Evolutionary conservation across 2,797 vertebrate genomes (phyloP).

Genomic region (Neopelma chrysocephalum): DNA sequence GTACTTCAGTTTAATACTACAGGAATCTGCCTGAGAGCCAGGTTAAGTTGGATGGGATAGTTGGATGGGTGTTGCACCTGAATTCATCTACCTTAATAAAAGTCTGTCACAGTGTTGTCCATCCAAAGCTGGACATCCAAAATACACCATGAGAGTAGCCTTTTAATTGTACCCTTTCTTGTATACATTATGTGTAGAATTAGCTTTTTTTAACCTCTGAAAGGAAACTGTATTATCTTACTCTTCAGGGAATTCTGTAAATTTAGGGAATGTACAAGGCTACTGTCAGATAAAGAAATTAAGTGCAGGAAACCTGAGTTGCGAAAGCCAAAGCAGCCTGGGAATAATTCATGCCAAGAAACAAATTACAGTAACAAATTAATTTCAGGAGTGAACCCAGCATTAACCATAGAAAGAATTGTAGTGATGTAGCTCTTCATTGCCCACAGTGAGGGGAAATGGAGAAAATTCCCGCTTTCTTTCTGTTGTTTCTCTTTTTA

Average conservation of each 20-base stretch:
- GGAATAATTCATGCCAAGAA: conserved; percentile 47
- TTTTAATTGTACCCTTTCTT: neutral
- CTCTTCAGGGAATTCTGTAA: neutral
- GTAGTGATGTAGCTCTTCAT: neutral
- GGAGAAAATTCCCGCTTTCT: neutral
- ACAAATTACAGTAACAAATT: conserved; percentile 39
- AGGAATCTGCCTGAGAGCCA: neutral
- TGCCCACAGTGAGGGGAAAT: neutral
- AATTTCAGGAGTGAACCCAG: conserved; percentile 10
- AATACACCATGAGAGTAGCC: neutral
- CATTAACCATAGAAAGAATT: neutral
- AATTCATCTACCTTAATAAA: neutral
- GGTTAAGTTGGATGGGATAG: neutral
- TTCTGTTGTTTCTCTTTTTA: neutral
- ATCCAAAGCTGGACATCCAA: neutral
- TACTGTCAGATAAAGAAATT: conserved; percentile 25
- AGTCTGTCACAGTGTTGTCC: neutral
- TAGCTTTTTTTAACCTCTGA: neutral
- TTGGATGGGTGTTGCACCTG: neutral
- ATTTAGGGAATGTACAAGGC: neutral
- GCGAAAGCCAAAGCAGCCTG: neutral
- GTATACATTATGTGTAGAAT: neutral
- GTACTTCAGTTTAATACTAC: neutral
- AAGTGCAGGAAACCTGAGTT: neutral
- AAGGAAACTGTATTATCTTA: neutral